A percentile compares a stretch with the other conserved stretches of the same genome.
Evolutionary conservation across 2,888 invertebrate genomes (phyloP).

Genomic region (Griposia aprilina): DNA sequence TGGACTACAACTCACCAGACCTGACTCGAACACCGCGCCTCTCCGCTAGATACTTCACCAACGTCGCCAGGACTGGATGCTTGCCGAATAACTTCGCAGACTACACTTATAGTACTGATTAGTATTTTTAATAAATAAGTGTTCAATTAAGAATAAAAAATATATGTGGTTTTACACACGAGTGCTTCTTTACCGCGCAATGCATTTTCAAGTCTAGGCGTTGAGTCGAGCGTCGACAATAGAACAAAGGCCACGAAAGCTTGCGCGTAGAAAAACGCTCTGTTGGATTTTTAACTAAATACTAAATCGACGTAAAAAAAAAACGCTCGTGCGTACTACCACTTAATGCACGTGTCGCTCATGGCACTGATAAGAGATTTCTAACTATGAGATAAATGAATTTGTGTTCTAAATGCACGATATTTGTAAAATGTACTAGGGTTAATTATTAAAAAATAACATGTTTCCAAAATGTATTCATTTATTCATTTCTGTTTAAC

Average conservation of each 20-base stretch:
- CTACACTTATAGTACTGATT: constrained; percentile 37
- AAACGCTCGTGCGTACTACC: not conserved
- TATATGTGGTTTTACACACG: too few species aligned
- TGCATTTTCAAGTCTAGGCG: not conserved
- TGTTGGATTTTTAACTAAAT: not conserved
- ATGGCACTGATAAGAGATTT: too few species aligned
- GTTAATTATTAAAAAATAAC: constrained; percentile 12
- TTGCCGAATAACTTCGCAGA: constrained; percentile 71
- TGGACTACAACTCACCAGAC: constrained; percentile 91
- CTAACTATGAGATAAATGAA: not conserved
- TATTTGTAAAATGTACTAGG: too few species aligned
- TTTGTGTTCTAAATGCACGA: not conserved
- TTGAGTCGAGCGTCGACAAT: too few species aligned
- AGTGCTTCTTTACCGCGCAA: too few species aligned
- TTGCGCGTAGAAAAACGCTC: too few species aligned
- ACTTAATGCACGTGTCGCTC: too few species aligned
- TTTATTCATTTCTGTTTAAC: constrained; percentile 54
- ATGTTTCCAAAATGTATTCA: constrained; percentile 44
- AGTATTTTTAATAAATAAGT: not conserved
- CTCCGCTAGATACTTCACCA: constrained; percentile 89
- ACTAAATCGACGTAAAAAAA: too few species aligned
- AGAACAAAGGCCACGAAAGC: not conserved
- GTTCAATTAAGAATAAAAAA: too few species aligned
- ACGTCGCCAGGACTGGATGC: constrained; percentile 76
- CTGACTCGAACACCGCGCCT: constrained; percentile 91